phyloP scores from a whole-genome alignment of 64 coral and sea anemone genomes.

The Actinia equina region DNA sequence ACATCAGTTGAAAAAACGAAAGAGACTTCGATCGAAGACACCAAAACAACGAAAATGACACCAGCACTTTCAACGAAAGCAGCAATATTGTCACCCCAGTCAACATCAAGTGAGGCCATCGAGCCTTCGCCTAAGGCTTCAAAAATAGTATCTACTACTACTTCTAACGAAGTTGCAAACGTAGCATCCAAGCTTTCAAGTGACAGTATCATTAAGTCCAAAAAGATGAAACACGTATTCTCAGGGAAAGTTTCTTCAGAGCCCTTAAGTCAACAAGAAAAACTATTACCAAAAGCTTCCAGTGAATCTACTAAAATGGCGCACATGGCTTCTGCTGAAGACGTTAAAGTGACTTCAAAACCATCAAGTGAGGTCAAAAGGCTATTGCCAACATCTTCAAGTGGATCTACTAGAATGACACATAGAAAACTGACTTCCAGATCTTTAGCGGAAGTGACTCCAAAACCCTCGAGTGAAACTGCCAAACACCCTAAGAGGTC shows the following conservation, averaged over 20 bases:
- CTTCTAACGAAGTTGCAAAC: no score
- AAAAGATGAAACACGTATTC: no score
- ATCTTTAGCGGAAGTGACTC: background rate
- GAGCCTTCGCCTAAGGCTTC: background rate
- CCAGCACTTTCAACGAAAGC: slow-evolving; percentile 5
- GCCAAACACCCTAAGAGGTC: background rate
- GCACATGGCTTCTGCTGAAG: slow-evolving; percentile 21
- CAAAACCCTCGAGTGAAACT: slow-evolving; percentile 29
- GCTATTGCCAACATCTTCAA: background rate
- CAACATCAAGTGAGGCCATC: background rate
- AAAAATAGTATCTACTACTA: background rate
- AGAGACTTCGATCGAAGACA: slow-evolving; percentile 9
- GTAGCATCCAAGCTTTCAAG: no score
- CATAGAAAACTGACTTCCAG: background rate
- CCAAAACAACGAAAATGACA: slow-evolving; percentile 14
- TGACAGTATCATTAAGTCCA: no score
- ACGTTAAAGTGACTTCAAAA: background rate
- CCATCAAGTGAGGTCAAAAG: background rate
- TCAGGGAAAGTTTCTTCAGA: background rate
- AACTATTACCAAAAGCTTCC: slow-evolving; percentile 18
- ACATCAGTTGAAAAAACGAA: background rate
- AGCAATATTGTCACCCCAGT: background rate
- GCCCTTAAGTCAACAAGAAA: background rate
- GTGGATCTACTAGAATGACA: background rate
- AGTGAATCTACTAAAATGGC: slow-evolving; percentile 7